Evolutionary conservation across 2,797 vertebrate genomes (phyloP), one percentile per base, ranked within the genome.

Genomic region (Acridotheres tristis): DNA sequence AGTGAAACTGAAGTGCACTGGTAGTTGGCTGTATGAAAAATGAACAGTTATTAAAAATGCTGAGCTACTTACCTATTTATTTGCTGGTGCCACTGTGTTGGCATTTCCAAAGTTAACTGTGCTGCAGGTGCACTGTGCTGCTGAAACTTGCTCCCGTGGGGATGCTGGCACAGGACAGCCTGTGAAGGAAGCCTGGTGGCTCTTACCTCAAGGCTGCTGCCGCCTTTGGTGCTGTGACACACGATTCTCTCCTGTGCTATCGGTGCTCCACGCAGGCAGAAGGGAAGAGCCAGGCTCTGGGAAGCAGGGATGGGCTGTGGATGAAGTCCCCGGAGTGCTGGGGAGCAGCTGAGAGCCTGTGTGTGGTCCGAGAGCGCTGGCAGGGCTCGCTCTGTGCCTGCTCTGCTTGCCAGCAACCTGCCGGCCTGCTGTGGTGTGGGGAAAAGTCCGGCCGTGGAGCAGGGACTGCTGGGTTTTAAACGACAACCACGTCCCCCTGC

Each of bases 321-420:
- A n/a, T 55, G 34, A 48, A 45, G 42, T 55, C 76, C 40, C 62
- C 55, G 14, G 59, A 0, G 78, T 29, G 8, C 67, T 32, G 0
- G 13, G 42, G 85, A 89, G 87, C 86, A 90, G 90, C 92, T 95
- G 89, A 43, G 87, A 81, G 71, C 4, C n/a, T 30, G 86, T 93
- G 93, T 96, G 95, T 96, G 93, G 93, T 95, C 92, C 1, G 67
- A 8, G 67, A 58, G 54, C 0, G 4, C 86, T 92, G 91, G 91
- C 83, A 65, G 86, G 26, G 19, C 93, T 93, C 4, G 1, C 79
- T 9, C 32, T 54, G 25, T 4, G 43, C 71, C 67, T 82, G 66
- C 10, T 74, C 43, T 57, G 59, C 68, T 59, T 73, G 94, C 95
- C 96, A 96, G 85, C 76, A 78, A 96, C 92, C 94, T 96, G 95